These are phyloP conservation scores for Camponotus vicinus DNA, from an alignment of 1,140 invertebrate genomes.

Conservation along the genomic window DNA sequence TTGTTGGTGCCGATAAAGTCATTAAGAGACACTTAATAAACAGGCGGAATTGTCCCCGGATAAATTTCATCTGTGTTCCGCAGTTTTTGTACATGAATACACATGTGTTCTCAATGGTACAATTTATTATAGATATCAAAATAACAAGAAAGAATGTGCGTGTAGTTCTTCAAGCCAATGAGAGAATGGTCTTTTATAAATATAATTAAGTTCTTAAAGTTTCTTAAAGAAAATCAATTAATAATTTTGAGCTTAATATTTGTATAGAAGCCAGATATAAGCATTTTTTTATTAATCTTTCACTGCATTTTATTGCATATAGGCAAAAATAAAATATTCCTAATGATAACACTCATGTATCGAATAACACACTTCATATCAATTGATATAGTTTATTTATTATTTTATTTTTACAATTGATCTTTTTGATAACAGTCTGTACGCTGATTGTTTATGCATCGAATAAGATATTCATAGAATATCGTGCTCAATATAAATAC, in stretches of 20 bases:
- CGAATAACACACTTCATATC: slow-evolving; percentile 11
- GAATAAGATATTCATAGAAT: background rate
- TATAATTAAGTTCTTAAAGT: background rate
- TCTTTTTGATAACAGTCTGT: background rate
- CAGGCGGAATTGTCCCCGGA: slow-evolving; percentile 46
- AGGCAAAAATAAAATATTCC: background rate
- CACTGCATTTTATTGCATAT: background rate
- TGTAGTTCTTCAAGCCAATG: background rate
- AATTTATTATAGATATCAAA: slow-evolving; percentile 17
- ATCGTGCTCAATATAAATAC: background rate
- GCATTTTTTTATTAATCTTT: slow-evolving; percentile 4
- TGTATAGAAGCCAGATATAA: background rate
- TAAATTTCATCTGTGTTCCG: slow-evolving; percentile 55
- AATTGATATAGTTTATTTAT: background rate
- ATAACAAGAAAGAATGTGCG: background rate
- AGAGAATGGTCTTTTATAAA: background rate
- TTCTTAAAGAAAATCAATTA: background rate
- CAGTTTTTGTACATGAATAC: background rate
- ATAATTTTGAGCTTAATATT: background rate
- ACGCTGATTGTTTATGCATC: background rate
- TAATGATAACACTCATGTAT: background rate
- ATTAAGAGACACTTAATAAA: slow-evolving; percentile 74
- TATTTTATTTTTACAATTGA: background rate
- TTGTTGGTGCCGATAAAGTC: slow-evolving; percentile 68
- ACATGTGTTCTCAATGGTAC: background rate